A percentile compares a stretch with the other conserved stretches of the same genome.
Evolutionary conservation across 2,888 invertebrate genomes (phyloP).

Genomic region (Deroplatys truncata): DNA sequence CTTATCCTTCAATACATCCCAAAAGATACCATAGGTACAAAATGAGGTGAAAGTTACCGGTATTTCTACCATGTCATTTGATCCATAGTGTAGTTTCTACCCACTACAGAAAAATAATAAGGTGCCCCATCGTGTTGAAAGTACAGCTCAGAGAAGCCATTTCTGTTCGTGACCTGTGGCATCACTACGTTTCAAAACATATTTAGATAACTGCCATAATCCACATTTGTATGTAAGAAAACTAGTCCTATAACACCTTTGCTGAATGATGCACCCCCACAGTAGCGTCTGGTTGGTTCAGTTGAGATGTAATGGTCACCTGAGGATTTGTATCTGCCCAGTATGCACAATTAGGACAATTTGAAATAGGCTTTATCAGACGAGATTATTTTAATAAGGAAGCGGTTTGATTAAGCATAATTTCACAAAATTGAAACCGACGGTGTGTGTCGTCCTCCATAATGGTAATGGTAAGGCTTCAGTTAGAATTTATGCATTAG

Average conservation of each 20-base stretch:
- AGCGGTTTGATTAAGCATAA: too few relatives aligned
- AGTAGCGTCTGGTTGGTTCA: background rate
- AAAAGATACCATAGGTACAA: too few relatives aligned
- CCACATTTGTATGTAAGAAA: slow-evolving; percentile 1
- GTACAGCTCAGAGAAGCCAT: background rate
- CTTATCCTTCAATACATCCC: too few relatives aligned
- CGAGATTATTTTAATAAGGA: too few relatives aligned
- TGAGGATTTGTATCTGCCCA: background rate
- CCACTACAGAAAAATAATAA: background rate
- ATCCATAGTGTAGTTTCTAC: background rate
- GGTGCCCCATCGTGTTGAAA: slow-evolving; percentile 2
- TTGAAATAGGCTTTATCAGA: too few relatives aligned
- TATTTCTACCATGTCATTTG: too few relatives aligned
- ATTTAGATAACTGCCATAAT: background rate
- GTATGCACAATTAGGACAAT: background rate
- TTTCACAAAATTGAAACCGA: too few relatives aligned
- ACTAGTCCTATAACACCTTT: background rate
- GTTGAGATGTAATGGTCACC: background rate
- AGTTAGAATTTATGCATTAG: too few relatives aligned
- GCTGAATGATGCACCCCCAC: background rate
- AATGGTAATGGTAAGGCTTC: too few relatives aligned
- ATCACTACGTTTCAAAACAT: background rate
- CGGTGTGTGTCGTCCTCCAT: too few relatives aligned
- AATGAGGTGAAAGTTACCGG: too few relatives aligned
- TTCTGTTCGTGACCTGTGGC: background rate